phyloP scores from a whole-genome alignment of 2,888 invertebrate genomes.

The Branchinecta sandiegonensis region DNA sequence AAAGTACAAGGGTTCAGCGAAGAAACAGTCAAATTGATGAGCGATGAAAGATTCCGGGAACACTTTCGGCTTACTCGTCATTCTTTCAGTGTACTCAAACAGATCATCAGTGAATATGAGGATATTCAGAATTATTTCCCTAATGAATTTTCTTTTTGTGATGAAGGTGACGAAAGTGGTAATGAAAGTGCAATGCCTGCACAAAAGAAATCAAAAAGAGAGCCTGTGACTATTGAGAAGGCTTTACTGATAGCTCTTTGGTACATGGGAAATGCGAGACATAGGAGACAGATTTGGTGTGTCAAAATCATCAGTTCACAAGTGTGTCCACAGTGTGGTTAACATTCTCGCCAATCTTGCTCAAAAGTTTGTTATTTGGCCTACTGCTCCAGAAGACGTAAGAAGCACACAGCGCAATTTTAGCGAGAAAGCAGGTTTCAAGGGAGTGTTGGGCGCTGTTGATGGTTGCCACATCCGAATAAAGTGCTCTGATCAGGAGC shows the following conservation, averaged over 20 bases:
- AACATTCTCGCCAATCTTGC: background rate
- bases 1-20: background rate
- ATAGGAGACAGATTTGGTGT: conserved; percentile 11
- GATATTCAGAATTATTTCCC: conserved; percentile 2
- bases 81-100: background rate
- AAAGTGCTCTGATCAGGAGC: conserved; percentile 2
- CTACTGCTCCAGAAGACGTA: background rate
- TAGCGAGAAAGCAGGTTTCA: conserved; percentile 3
- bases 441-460: conserved; percentile 10
- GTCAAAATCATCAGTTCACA: conserved; percentile 15
- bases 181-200: background rate
- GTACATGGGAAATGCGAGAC: conserved; percentile 1
- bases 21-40: background rate
- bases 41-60: background rate
- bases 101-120: conserved; percentile 1
- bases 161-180: background rate
- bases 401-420: background rate
- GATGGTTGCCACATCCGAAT: conserved; percentile 5
- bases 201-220: background rate
- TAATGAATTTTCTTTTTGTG: background rate
- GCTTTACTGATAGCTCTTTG: background rate
- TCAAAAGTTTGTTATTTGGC: background rate
- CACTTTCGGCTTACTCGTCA: background rate
- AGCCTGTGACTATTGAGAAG: background rate
- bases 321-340: background rate